Conservation (phyloP, 2,113 vertebrate genomes). For the Galemys pyrenaicus region DNA sequence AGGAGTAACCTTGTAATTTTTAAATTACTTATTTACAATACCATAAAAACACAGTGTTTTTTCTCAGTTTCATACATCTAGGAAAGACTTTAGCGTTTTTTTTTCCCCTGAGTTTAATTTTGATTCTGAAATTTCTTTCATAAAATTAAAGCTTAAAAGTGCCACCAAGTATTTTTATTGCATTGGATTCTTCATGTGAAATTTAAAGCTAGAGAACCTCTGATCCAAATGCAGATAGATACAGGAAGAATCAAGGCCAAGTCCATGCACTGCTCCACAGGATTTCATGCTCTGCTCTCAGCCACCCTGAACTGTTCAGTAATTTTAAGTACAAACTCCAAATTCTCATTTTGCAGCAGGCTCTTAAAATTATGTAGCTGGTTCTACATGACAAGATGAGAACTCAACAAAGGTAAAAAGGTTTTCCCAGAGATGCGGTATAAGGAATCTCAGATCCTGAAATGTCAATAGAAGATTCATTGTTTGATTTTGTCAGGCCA, state of each 20-base stretch:
- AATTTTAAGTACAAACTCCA: not conserved
- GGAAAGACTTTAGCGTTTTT: conserved; percentile 34
- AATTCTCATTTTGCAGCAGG: not conserved
- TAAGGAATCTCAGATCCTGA: not conserved
- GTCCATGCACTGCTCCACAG: not conserved
- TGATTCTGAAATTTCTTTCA: conserved; percentile 56
- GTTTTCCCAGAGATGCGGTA: not conserved
- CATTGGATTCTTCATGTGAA: not conserved
- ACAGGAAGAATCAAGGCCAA: not conserved
- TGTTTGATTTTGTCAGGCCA: too few species aligned
- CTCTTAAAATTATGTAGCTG: not conserved
- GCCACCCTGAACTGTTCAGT: not conserved
- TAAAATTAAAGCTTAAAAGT: conserved; percentile 44
- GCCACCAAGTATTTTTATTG: not conserved
- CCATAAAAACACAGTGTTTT: conserved; percentile 9
- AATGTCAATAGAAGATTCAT: not conserved
- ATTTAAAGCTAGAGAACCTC: not conserved
- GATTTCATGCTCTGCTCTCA: not conserved
- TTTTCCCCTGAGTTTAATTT: not conserved
- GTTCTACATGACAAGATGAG: not conserved
- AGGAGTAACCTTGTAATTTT: conserved; percentile 20
- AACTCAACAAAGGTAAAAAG: not conserved
- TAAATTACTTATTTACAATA: too few species aligned
- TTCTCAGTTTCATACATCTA: conserved; percentile 28
- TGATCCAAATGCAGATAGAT: not conserved